These are phyloP conservation scores for Crambe crambe DNA, from an alignment of 37 sponge, comb jelly and placozoan genomes.

Conservation along the genomic window DNA sequence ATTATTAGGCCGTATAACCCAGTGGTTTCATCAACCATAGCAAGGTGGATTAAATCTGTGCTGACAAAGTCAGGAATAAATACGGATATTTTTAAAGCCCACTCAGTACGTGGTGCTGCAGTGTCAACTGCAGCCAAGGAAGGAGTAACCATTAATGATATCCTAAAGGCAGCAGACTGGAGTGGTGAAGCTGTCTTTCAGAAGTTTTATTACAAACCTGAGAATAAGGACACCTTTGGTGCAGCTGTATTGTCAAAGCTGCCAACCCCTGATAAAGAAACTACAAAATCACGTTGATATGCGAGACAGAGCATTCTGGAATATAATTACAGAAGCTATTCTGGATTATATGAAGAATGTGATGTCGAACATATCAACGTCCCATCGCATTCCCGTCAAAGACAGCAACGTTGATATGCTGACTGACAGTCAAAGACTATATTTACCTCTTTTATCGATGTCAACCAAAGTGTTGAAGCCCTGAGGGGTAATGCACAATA, in stretches of 20 bases:
- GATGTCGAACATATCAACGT: slow-evolving; percentile 40
- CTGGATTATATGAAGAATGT: too few species aligned
- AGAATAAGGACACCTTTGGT: background rate
- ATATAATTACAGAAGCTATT: slow-evolving; percentile 34
- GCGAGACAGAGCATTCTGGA: slow-evolving; percentile 34
- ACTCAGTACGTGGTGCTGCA: background rate
- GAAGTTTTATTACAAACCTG: slow-evolving; percentile 42
- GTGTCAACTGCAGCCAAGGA: slow-evolving; percentile 14
- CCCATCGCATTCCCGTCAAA: slow-evolving; percentile 1
- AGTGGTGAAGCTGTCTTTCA: slow-evolving; percentile 39
- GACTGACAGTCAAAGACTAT: too few species aligned
- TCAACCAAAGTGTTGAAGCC: too few species aligned
- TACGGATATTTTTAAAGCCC: slow-evolving; percentile 6
- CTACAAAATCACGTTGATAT: slow-evolving; percentile 46
- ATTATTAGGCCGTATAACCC: slow-evolving; percentile 27
- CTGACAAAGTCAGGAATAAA: slow-evolving; percentile 34
- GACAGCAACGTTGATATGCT: background rate
- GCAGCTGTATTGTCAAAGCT: slow-evolving; percentile 28
- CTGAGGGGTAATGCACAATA: too few species aligned
- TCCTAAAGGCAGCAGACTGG: slow-evolving; percentile 49
- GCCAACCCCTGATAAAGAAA: background rate
- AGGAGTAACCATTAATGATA: slow-evolving; percentile 32
- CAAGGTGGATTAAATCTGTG: slow-evolving; percentile 40
- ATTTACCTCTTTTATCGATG: too few species aligned
- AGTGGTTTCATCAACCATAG: slow-evolving; percentile 28